These are phyloP conservation scores for Neoaliturus tenellus DNA, from an alignment of 2,888 invertebrate genomes.

Conservation along the genomic window DNA sequence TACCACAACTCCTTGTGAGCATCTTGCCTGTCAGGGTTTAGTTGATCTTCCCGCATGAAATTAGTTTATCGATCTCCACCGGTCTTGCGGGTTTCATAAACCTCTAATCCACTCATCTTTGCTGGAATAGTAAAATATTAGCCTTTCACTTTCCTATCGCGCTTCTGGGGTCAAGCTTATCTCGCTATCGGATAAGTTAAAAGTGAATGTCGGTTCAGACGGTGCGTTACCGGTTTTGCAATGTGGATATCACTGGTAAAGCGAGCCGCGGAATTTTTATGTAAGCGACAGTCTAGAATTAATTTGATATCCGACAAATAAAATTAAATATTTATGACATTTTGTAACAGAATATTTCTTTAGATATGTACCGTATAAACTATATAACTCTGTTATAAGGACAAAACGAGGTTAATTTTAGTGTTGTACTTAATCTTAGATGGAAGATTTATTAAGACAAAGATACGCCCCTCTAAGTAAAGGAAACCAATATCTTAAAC, in stretches of 20 bases:
- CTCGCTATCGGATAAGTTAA: constrained; percentile 4
- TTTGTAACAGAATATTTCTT: too few relatives aligned
- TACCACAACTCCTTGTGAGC: too few relatives aligned
- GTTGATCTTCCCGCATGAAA: neutral
- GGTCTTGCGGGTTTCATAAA: neutral
- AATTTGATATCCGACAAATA: neutral
- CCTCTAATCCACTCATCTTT: constrained; percentile 26
- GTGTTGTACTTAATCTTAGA: too few relatives aligned
- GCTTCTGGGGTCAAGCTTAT: constrained; percentile 12
- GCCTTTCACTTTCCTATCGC: constrained; percentile 24
- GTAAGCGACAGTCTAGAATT: neutral
- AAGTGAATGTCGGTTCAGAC: neutral
- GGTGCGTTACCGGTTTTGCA: constrained; percentile 2
- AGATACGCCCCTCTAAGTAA: too few relatives aligned
- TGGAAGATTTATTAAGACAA: too few relatives aligned
- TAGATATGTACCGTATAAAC: too few relatives aligned
- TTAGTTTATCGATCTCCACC: neutral
- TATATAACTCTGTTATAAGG: too few relatives aligned
- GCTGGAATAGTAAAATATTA: constrained; percentile 26
- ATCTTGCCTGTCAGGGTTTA: too few relatives aligned
- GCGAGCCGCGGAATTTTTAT: neutral
- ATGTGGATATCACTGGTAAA: neutral
- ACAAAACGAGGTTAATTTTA: too few relatives aligned
- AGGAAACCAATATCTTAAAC: too few relatives aligned
- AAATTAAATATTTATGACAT: too few relatives aligned